Evolutionary conservation across 2,888 invertebrate genomes (phyloP).

Genomic region (Agonum fuliginosum): DNA sequence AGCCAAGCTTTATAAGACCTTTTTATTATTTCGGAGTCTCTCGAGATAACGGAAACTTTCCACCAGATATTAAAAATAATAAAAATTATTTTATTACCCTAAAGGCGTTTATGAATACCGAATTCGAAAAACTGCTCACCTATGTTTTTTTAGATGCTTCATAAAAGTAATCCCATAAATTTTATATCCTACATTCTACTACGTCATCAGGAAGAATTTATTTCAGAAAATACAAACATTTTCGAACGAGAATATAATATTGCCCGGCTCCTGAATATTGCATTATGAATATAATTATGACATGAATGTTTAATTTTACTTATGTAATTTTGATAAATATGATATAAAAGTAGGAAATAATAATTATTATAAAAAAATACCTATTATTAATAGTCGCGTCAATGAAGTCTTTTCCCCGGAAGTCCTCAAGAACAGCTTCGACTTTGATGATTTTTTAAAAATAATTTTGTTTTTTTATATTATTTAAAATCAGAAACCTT

Average conservation of each 20-base stretch:
- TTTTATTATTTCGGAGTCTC: slow-evolving; percentile 58
- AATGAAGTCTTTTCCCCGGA: too few species aligned
- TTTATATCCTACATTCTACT: neutral
- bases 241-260: neutral
- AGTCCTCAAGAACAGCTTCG: too few species aligned
- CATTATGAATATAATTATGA: too few species aligned
- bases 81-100: slow-evolving; percentile 54
- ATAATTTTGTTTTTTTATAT: too few species aligned
- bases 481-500: too few species aligned
- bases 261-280: neutral
- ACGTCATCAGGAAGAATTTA: neutral
- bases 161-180: slow-evolving; percentile 15
- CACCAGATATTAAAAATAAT: slow-evolving; percentile 55
- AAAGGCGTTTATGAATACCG: slow-evolving; percentile 36
- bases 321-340: too few species aligned
- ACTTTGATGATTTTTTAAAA: too few species aligned
- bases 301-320: too few species aligned
- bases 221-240: neutral
- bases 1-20: slow-evolving; percentile 50
- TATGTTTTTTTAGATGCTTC: slow-evolving; percentile 22
- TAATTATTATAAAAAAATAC: too few species aligned
- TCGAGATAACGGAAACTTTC: slow-evolving; percentile 40
- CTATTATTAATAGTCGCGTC: too few species aligned
- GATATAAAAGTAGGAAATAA: too few species aligned
- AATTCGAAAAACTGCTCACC: slow-evolving; percentile 33